These are phyloP conservation scores for Nothoprocta pentlandii DNA, from an alignment of 2,113 vertebrate genomes.

Conservation along the genomic window DNA sequence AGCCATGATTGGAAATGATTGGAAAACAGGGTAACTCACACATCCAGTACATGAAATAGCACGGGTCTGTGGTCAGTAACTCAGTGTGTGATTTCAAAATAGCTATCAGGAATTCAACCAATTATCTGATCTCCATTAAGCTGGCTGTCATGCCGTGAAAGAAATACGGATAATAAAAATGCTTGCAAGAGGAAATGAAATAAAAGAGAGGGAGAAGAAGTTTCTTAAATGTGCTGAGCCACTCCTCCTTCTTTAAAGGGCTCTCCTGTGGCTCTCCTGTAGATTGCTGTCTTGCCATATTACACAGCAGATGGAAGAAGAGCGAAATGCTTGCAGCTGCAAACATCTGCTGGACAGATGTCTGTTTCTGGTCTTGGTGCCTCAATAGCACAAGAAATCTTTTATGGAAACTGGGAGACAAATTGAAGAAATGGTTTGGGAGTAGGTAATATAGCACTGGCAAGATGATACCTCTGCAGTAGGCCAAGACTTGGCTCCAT, in stretches of 20 bases:
- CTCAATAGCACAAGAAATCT: neutral
- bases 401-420: neutral
- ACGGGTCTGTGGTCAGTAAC: neutral
- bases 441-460: neutral
- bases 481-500: neutral
- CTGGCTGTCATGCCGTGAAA: neutral
- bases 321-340: neutral
- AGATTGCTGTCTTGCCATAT: neutral
- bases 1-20: neutral
- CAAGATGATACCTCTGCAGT: neutral
- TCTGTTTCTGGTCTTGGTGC: neutral
- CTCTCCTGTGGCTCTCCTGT: fast-evolving
- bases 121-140: neutral
- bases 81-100: neutral
- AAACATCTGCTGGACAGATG: neutral
- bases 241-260: neutral
- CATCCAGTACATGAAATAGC: neutral
- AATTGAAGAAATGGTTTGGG: neutral
- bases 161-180: fast-evolving
- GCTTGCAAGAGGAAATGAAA: neutral
- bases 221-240: neutral
- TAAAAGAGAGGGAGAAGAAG: neutral
- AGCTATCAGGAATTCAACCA: neutral
- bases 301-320: neutral
- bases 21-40: neutral